Evolutionary conservation across 2,888 invertebrate species (phyloP).

Genomic region (Liodrosophila aerea): DNA sequence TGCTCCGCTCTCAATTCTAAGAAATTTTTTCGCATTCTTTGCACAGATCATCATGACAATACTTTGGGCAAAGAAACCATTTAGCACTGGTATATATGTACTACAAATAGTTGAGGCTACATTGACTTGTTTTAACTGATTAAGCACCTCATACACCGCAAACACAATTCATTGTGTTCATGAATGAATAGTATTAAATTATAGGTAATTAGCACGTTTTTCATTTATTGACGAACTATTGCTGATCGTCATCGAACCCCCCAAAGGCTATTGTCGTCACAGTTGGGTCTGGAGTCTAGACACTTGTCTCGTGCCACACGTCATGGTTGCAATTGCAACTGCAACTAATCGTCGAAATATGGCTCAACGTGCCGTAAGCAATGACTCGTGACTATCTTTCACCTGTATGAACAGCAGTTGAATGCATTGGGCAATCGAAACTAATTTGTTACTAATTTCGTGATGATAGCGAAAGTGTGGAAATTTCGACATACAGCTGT

Average conservation of each 20-base stretch:
- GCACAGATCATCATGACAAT: too few relatives aligned
- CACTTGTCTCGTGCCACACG: slow-evolving; percentile 40
- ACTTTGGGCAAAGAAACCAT: too few relatives aligned
- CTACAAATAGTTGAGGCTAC: too few relatives aligned
- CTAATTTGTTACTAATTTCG: slow-evolving; percentile 33
- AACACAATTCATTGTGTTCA: too few relatives aligned
- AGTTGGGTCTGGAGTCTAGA: slow-evolving; percentile 15
- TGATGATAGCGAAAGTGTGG: slow-evolving; percentile 38
- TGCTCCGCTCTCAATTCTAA: too few relatives aligned
- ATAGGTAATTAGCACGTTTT: slow-evolving; percentile 59
- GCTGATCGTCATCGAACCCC: slow-evolving; percentile 3
- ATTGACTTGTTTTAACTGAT: too few relatives aligned
- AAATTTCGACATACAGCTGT: slow-evolving; percentile 12
- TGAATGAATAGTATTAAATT: slow-evolving; percentile 19
- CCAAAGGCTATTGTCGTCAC: slow-evolving; percentile 33
- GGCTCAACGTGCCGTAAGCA: slow-evolving; percentile 10
- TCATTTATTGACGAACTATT: slow-evolving; percentile 47
- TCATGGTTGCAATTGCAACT: slow-evolving; percentile 32
- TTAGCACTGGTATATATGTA: too few relatives aligned
- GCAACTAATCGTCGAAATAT: slow-evolving; percentile 29
- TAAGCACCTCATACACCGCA: too few relatives aligned
- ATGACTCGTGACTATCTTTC: slow-evolving; percentile 37
- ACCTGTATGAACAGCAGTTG: slow-evolving; percentile 1
- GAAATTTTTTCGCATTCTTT: too few relatives aligned
- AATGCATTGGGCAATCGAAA: slow-evolving; percentile 31